Evolutionary conservation across 2,888 invertebrate genomes (phyloP).

Genomic region (Metellina segmentata): DNA sequence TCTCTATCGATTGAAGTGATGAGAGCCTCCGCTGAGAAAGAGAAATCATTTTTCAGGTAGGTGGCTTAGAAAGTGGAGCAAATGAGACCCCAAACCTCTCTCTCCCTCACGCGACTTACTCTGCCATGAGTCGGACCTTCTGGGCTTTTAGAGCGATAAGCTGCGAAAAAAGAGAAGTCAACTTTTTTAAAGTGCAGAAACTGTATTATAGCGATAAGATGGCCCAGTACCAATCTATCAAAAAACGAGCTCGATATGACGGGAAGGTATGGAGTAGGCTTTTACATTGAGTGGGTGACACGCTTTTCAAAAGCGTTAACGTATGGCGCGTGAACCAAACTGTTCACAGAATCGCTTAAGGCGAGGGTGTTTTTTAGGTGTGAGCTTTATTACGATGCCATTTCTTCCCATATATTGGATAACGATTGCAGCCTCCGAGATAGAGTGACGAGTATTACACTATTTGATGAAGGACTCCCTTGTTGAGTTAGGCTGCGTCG

Average conservation of each 20-base stretch:
- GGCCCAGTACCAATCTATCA: conserved; percentile 70
- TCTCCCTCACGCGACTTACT: neutral
- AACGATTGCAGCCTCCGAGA: neutral
- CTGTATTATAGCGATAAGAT: conserved; percentile 72
- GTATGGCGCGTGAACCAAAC: conserved; percentile 42
- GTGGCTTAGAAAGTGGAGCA: conserved; percentile 70
- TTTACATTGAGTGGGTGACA: conserved; percentile 45
- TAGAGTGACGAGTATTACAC: neutral
- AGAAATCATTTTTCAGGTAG: conserved; percentile 74
- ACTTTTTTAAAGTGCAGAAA: conserved; percentile 68
- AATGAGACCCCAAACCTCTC: conserved; percentile 44
- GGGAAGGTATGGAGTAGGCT: neutral
- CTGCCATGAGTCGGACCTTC: conserved; percentile 57
- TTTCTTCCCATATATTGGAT: conserved; percentile 19
- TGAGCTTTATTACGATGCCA: neutral
- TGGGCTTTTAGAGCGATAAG: conserved; percentile 71
- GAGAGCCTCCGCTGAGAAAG: conserved; percentile 33
- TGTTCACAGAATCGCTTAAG: conserved; percentile 45
- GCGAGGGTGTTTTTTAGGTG: conserved; percentile 17
- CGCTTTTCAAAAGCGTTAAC: conserved; percentile 45
- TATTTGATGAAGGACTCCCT: neutral
- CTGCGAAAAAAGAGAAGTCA: conserved; percentile 42
- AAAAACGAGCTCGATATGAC: conserved; percentile 36
- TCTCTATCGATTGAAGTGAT: conserved; percentile 59
- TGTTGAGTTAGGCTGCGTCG: neutral